Base-by-base conservation (phyloP, 2,888 invertebrate species). In the Parnassius orleans region DNA sequence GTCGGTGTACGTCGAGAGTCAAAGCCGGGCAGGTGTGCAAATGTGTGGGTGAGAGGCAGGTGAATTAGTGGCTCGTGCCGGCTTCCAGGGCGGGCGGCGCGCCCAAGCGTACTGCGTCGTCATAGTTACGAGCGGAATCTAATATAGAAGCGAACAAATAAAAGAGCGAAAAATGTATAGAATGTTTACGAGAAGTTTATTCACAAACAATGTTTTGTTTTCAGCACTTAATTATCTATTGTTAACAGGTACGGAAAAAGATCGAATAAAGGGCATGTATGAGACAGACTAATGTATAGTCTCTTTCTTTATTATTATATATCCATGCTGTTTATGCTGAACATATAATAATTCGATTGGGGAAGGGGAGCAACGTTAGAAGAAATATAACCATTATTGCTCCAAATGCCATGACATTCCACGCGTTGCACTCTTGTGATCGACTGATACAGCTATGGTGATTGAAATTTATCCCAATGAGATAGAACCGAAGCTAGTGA, bases 41-140 rank as follows among this genome's bases (percentile, higher is more conserved):
- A 68, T 72, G 76, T 79, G 85, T 76, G 83, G 75, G 81, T 73
- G 79, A 66, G 75, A 73, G 79, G 76, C 82, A 86, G 87, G 83
- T 86, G 81, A 86, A 77, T 79, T 80, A 79, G 78, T 73, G 71
- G 75, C 75, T 73, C 77, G 79, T 71, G 73, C 77, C 75, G 78
- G 76, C 72, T 76, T 72, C 76, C 75, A 70, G 80, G 78, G 77
- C 76, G 76, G 78, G 75, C 63, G 67, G 72, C 68, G 63, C 66
- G 75, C 79, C 83, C 81, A 81, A 81, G 78, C 78, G 80, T 79
- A 81, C 81, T 78, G 48, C 70, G 87, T 88, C 76, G 78, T 77
- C 81, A 87, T 86, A 77, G 79, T 76, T 79, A 87, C 87, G 79
- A 76, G 79, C 79, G 74, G 79, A 75, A 77, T 80, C 77, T 78